Percentiles rank a stretch among this genome's conserved stretches.
These are phyloP conservation scores for Heliconius hortense DNA, from an alignment of 2,888 invertebrate species.

Conservation along the genomic window DNA sequence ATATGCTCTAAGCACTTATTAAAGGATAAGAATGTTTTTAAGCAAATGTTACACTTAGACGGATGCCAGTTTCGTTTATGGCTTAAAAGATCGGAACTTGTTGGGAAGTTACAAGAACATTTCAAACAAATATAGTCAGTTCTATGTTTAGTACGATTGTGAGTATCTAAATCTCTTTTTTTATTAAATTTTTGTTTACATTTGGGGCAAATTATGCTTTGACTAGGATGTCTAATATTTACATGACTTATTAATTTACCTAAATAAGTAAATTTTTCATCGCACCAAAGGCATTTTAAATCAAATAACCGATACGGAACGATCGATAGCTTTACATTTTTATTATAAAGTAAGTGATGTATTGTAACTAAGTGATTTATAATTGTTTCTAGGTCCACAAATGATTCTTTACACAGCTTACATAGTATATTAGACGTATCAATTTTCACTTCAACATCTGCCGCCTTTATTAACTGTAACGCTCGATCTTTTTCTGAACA, in stretches of 20 bases:
- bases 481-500: constrained; percentile 59
- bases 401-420: constrained; percentile 61
- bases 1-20: constrained; percentile 57
- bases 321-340: constrained; percentile 55
- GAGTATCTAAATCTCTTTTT: constrained; percentile 60
- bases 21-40: constrained; percentile 55
- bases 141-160: constrained; percentile 59
- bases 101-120: constrained; percentile 52
- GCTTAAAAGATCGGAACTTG: constrained; percentile 50
- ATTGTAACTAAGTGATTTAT: constrained; percentile 62
- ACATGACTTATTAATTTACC: constrained; percentile 62
- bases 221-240: constrained; percentile 58
- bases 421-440: constrained; percentile 67
- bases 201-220: constrained; percentile 61
- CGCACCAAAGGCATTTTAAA: constrained; percentile 60
- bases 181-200: constrained; percentile 64
- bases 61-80: constrained; percentile 58
- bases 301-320: constrained; percentile 62
- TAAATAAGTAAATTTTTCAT: constrained; percentile 60
- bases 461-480: constrained; percentile 59
- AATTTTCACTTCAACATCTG: constrained; percentile 62
- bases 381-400: constrained; percentile 54
- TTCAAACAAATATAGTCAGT: constrained; percentile 44
- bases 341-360: constrained; percentile 62
- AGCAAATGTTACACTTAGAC: constrained; percentile 61